Percentiles rank a stretch among this genome's conserved stretches.
Evolutionary conservation across 2,797 vertebrate species (phyloP).

Genomic region (Limnodromus scolopaceus): DNA sequence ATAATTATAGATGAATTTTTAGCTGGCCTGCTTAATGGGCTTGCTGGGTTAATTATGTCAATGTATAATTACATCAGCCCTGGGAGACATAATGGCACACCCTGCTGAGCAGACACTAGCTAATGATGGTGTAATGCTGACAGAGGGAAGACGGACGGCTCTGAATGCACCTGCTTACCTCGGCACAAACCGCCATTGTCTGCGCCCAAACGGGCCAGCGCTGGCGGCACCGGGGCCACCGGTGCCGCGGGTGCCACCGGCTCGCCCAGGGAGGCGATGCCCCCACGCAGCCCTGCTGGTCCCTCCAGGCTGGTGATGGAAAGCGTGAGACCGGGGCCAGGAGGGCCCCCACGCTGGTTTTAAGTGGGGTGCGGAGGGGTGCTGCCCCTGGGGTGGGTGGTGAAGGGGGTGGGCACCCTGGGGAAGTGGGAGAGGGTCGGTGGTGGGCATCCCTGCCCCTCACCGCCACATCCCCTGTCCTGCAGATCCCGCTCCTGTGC

Average conservation of each 20-base stretch:
- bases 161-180: conserved; percentile 91
- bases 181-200: conserved; percentile 73
- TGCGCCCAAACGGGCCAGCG: neutral
- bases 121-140: conserved; percentile 94
- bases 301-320: neutral
- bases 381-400: neutral
- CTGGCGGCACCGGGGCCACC: neutral
- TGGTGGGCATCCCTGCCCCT: neutral
- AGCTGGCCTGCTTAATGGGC: conserved; percentile 99
- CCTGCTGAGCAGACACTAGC: conserved; percentile 91
- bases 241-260: neutral
- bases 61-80: conserved; percentile 99
- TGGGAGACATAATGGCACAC: conserved; percentile 94
- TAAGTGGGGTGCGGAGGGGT: fast-evolving
- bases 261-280: fast-evolving
- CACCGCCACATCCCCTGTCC: neutral
- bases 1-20: conserved; percentile 99
- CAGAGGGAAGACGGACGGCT: conserved; percentile 87
- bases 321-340: fast-evolving
- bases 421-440: neutral
- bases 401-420: neutral
- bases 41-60: conserved; percentile 99
- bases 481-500: conserved; percentile 88
- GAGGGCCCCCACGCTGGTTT: neutral
- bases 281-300: fast-evolving